Base-by-base conservation (phyloP, 2,888 invertebrate species). In the Heliothis peltigera region DNA sequence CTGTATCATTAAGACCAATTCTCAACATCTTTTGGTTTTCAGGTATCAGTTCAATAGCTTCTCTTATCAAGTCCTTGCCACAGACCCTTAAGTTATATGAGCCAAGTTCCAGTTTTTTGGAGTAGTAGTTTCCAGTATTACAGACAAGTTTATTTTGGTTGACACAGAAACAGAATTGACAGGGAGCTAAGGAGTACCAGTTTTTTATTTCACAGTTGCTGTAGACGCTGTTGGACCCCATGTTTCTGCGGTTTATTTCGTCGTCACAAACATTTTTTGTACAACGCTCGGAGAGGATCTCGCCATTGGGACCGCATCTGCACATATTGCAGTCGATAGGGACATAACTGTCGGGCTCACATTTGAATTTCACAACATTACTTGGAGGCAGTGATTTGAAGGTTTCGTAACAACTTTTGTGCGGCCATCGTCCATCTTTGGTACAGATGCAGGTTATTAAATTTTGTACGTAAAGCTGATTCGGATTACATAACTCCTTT, bases 181-280 rank as follows among this genome's bases (percentile, higher is more conserved):
- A 93, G 1, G 90, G 87, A 0, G 86, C 87, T 49, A 91, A 54
- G 0, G 92, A 89, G 55, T 93, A 93, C 92, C 93, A 93, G 53
- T 77, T 87, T 1, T 84, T 84, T 0, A 82, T 61, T 64, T 84
- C 73, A 60, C 93, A 93, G 6, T 77, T 87, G 0, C 86, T 88
- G 35, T 84, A 82, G 15, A 88, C 71, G 25, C 72, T 77, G 21
- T 63, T 77, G 1, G 47, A 47, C 15, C 66, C 55, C 1, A 39
- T 21, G 1, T 55, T 46, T 61, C 83, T 81, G 6, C 77, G 70
- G 15, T 63, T 64, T 19, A 25, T 28, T 0, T 63, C 56, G 1
- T 67, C 67, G 1, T 80, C 67, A 61, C 93, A 93, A 4, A 67
- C 60, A 42, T 92, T 91, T 69, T 84, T 84, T 0, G 92, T 93